Conservation (phyloP, 2,888 invertebrate genomes). For the Limnephilus rhombicus region DNA sequence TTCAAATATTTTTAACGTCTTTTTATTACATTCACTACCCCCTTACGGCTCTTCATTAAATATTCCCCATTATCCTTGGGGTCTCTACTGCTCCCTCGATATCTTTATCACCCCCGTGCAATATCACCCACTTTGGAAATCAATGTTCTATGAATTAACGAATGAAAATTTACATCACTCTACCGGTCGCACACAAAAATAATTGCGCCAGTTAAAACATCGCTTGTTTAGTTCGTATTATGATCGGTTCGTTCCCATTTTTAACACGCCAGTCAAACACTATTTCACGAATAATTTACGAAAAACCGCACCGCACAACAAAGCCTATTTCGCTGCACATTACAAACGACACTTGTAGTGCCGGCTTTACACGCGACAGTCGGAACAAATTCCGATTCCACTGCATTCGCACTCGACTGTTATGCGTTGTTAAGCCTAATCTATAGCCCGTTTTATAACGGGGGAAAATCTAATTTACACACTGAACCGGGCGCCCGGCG, state of each 20-base stretch:
- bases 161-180: neutral
- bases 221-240: neutral
- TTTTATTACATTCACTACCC: too few species aligned
- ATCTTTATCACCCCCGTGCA: neutral
- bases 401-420: constrained; percentile 50
- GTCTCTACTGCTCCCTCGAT: neutral
- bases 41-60: neutral
- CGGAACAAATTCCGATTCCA: constrained; percentile 40
- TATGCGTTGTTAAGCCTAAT: constrained; percentile 64
- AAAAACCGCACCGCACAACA: neutral
- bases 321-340: neutral
- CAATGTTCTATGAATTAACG: neutral
- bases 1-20: too few species aligned
- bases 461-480: constrained; percentile 64
- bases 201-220: neutral
- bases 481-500: constrained; percentile 33
- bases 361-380: neutral
- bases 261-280: neutral
- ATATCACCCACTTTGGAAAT: neutral
- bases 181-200: neutral
- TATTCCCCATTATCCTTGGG: neutral
- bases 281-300: neutral
- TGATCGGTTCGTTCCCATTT: neutral
- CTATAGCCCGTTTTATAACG: constrained; percentile 63
- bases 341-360: constrained; percentile 33